Evolutionary conservation across 1,140 invertebrate species (phyloP), one percentile per base, ranked within the genome.

Genomic region (Nasonia vitripennis): DNA sequence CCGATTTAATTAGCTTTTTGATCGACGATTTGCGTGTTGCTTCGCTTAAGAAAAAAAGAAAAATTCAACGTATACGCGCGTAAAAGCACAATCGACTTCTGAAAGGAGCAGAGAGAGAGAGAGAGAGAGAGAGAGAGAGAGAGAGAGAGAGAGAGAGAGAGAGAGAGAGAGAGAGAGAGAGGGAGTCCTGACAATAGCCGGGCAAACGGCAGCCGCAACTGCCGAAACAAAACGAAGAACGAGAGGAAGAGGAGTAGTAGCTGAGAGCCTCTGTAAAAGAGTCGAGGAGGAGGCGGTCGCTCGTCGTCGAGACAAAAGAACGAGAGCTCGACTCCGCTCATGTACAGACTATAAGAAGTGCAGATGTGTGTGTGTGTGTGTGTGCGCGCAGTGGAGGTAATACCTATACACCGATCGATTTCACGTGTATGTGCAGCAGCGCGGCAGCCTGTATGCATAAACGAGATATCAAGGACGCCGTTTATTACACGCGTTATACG

Each of bases 401-500:
- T 62, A 62, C 6, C 20, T n/a, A 62, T 62, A 62, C 55, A 62
- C 6, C 23, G 23, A 55, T 82, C 81, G 9, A 73, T 73, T 51
- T 81, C 68, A 51, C 9, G 68, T 48, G 23, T 79, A 68, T 55
- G 62, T 34, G 55, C 34, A 9, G 79, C 10, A 70, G 23, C 87
- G 85, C 87, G 85, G 85, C 86, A 87, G 87, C 85, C 81, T 86
- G 87, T 91, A 62, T 31, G 23, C 34, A 31, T 12, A 27, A 27
- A 31, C 71, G 48, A 12, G 70, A 31, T 74, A 74, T 81, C 68
- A 73, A 74, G 81, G 81, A 82, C 70, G 48, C 17, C 70, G 90
- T 89, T 90, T 90, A 84, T 88, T 77, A 62, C 55, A 77, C 51
- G 81, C 74, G 80, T 87, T 86, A 67, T 45, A 37, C 85, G 82